Conservation (phyloP, 2,797 vertebrate species). For the Notoglanidium macrostoma region DNA sequence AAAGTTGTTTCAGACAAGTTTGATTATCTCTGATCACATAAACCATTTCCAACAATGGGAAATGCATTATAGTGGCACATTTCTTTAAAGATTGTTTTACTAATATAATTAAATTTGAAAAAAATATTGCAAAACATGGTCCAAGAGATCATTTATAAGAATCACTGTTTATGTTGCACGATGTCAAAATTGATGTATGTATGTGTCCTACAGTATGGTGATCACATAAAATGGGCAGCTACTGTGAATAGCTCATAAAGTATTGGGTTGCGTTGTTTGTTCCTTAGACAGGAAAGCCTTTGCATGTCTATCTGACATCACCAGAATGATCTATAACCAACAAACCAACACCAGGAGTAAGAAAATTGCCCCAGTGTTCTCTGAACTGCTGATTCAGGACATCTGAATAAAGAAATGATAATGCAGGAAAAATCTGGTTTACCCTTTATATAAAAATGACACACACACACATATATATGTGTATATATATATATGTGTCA, state of each 20-base stretch:
- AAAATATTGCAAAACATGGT: neutral
- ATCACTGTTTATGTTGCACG: neutral
- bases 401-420: neutral
- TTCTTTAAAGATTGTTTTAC: neutral
- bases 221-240: neutral
- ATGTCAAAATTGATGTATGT: neutral
- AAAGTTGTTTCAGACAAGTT: neutral
- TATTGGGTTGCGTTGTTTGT: neutral
- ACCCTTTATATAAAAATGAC: neutral
- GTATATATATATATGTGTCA: too few relatives aligned
- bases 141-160: neutral
- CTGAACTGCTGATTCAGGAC: neutral
- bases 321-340: neutral
- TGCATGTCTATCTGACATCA: neutral
- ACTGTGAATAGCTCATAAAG: neutral
- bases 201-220: too few relatives aligned
- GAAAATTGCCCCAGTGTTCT: neutral
- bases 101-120: neutral
- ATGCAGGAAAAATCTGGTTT: neutral
- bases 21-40: neutral
- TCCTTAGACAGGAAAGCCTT: neutral
- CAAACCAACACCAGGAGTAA: too few relatives aligned
- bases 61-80: neutral
- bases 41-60: neutral
- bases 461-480: too few relatives aligned